Conservation (phyloP, 2,797 vertebrate species). For the Karalla daura region DNA sequence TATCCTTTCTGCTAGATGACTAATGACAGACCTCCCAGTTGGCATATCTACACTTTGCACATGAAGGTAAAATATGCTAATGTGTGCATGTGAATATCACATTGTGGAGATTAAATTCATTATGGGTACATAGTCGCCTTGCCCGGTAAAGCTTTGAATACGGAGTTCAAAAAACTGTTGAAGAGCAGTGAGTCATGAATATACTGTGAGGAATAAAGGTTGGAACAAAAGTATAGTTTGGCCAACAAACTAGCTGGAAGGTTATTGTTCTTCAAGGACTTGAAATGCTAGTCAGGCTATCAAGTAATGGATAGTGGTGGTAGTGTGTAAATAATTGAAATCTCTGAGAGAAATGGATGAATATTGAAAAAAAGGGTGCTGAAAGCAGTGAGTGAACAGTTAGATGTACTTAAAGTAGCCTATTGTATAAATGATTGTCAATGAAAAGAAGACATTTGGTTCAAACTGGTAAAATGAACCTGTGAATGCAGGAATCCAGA, state of each 20-base stretch:
- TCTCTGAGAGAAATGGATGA: background rate
- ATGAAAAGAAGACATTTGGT: no score
- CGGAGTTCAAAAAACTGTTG: background rate
- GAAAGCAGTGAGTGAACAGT: background rate
- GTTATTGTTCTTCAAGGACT: background rate
- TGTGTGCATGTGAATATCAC: slow-evolving; percentile 62
- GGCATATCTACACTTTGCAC: slow-evolving; percentile 50
- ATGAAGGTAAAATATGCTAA: slow-evolving; percentile 75
- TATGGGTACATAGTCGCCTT: slow-evolving; percentile 42
- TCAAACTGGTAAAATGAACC: no score
- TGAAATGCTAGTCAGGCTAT: background rate
- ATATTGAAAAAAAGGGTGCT: background rate
- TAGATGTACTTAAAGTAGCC: background rate
- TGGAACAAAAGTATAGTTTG: background rate
- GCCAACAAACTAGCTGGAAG: background rate
- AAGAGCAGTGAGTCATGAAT: background rate
- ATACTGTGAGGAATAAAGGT: background rate
- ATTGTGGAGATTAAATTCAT: slow-evolving; percentile 66
- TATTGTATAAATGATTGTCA: background rate
- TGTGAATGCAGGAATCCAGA: background rate
- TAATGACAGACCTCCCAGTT: slow-evolving; percentile 45
- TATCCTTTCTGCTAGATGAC: slow-evolving; percentile 38
- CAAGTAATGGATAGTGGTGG: background rate
- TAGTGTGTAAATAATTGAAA: background rate
- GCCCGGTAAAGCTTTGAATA: slow-evolving; percentile 36